phyloP scores from a whole-genome alignment of 2,888 invertebrate species.

The Athetis lepigone region DNA sequence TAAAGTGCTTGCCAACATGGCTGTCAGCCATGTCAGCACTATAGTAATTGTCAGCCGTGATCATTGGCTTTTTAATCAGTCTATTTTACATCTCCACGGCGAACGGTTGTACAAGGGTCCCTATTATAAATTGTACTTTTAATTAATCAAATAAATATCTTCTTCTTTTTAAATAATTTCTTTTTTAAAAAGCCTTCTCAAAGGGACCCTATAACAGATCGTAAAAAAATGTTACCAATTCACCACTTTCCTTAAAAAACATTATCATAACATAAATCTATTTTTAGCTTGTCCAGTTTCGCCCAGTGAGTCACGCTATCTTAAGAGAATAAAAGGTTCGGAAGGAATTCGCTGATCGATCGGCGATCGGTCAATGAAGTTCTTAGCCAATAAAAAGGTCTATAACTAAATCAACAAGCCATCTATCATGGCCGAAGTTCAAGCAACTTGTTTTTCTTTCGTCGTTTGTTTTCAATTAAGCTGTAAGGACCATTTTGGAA shows the following conservation, averaged over 20 bases:
- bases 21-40: too few relatives aligned
- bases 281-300: conserved; percentile 15
- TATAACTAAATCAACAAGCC: conserved; percentile 44
- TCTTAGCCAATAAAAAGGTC: conserved; percentile 33
- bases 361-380: conserved; percentile 34
- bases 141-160: too few relatives aligned
- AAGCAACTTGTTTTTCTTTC: conserved; percentile 25
- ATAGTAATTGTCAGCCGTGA: too few relatives aligned
- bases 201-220: too few relatives aligned
- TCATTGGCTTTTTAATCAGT: too few relatives aligned
- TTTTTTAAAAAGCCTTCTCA: too few relatives aligned
- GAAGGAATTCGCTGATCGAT: conserved; percentile 25
- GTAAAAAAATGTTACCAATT: not conserved
- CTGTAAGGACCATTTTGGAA: conserved; percentile 2
- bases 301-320: not conserved
- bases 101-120: too few relatives aligned
- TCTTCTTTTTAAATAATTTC: too few relatives aligned
- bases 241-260: conserved; percentile 3
- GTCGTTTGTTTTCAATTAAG: conserved; percentile 51
- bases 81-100: too few relatives aligned
- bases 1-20: too few relatives aligned
- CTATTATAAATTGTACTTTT: too few relatives aligned
- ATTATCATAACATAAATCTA: not conserved
- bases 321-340: conserved; percentile 24
- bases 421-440: conserved; percentile 46